Percentiles rank a stretch among this genome's conserved stretches.
phyloP scores from a whole-genome alignment of 1,140 invertebrate genomes.

The Philaenus spumarius region DNA sequence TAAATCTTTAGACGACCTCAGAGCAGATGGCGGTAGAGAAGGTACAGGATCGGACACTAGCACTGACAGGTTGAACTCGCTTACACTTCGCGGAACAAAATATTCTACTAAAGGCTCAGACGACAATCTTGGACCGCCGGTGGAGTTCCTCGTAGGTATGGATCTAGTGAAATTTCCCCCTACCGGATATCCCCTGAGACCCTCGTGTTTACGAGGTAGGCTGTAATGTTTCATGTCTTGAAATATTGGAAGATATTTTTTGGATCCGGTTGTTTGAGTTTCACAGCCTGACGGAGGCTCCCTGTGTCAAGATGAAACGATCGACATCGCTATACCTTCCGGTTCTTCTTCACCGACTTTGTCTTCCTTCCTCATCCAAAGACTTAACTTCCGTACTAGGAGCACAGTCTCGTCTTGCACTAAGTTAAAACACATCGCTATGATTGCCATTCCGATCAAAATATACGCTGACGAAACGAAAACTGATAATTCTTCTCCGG shows the following conservation, averaged over 20 bases:
- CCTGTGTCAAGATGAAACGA: conserved; percentile 27
- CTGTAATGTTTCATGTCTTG: conserved; percentile 25
- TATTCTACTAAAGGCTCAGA: conserved; percentile 58
- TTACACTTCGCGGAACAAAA: conserved; percentile 72
- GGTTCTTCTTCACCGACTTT: conserved; percentile 36
- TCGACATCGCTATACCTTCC: conserved; percentile 20
- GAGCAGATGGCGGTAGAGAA: conserved; percentile 39
- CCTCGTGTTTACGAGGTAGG: conserved; percentile 20
- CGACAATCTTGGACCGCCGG: conserved; percentile 39
- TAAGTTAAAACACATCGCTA: conserved; percentile 95
- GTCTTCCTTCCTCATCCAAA: conserved; percentile 31
- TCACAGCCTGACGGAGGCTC: conserved; percentile 43
- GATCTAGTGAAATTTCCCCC: conserved; percentile 16
- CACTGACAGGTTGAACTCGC: conserved; percentile 67
- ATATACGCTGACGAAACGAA: conserved; percentile 82
- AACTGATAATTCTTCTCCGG: conserved; percentile 61
- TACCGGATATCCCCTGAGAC: conserved; percentile 7
- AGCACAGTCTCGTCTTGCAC: conserved; percentile 86
- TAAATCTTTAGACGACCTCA: conserved; percentile 23
- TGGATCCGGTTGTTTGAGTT: conserved; percentile 43
- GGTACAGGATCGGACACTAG: conserved; percentile 48
- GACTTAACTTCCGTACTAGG: conserved; percentile 45
- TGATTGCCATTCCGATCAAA: conserved; percentile 86
- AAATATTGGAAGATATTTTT: conserved; percentile 15
- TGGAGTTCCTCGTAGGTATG: conserved; percentile 20